These are phyloP conservation scores for Lynx canadensis DNA, from an alignment of 2,113 vertebrate genomes.

Conservation along the genomic window DNA sequence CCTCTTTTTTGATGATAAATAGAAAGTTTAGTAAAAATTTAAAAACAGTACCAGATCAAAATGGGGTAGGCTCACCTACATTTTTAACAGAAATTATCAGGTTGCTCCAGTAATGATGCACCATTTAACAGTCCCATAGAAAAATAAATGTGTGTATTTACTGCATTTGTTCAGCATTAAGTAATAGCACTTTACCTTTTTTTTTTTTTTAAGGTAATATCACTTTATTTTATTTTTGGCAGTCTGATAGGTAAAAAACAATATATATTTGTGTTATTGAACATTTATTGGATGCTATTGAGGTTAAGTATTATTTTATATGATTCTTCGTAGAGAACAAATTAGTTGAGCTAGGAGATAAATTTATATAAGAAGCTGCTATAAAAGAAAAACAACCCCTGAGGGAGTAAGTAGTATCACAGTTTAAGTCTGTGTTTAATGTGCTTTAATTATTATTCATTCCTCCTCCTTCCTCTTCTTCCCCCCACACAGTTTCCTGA, in stretches of 20 bases:
- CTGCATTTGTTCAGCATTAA: neutral
- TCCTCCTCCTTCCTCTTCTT: neutral
- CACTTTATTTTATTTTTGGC: conserved; percentile 24
- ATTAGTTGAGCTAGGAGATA: neutral
- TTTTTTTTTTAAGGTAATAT: neutral
- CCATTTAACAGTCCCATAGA: neutral
- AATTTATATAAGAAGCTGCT: neutral
- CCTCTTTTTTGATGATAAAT: neutral
- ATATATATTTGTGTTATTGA: neutral
- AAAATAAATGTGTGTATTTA: neutral
- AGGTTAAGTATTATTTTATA: neutral
- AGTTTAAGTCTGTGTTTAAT: neutral
- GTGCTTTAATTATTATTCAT: neutral
- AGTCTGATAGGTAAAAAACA: neutral
- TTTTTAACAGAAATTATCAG: neutral
- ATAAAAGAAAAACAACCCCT: neutral
- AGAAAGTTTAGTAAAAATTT: neutral
- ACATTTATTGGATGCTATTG: neutral
- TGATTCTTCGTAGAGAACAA: neutral
- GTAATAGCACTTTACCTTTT: conserved; percentile 16
- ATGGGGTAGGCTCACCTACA: neutral
- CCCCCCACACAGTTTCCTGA: conserved; percentile 83
- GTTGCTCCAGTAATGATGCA: neutral
- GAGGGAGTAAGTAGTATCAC: neutral
- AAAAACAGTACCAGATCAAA: neutral